A percentile compares a stretch with the other conserved stretches of the same genome.
Conservation (phyloP, 2,888 invertebrate species). For the Caenorhabditis wallacei region DNA sequence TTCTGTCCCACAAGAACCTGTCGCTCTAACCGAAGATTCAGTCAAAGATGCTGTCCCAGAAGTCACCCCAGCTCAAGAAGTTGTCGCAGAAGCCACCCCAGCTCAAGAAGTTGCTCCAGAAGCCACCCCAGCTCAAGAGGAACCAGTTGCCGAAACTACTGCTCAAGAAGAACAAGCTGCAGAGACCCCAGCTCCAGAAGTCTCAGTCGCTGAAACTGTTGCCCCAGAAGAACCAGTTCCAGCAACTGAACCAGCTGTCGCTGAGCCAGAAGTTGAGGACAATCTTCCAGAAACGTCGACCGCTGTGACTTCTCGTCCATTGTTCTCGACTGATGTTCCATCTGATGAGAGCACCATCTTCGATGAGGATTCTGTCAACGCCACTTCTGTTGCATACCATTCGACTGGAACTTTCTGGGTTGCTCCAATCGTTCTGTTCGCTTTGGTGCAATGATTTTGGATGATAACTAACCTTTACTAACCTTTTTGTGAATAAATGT, state of each 20-base stretch:
- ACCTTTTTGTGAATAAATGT: slow-evolving; percentile 1
- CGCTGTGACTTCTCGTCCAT: background rate
- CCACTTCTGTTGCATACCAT: slow-evolving; percentile 11
- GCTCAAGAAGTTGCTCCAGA: background rate
- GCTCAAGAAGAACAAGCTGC: background rate
- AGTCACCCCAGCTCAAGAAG: background rate
- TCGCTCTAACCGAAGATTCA: background rate
- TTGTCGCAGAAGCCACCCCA: background rate
- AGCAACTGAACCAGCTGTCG: background rate
- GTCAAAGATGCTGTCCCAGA: background rate
- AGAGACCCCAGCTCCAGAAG: slow-evolving; percentile 9
- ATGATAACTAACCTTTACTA: slow-evolving; percentile 21
- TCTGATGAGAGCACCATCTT: background rate
- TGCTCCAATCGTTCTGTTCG: slow-evolving; percentile 24
- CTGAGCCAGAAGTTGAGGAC: background rate
- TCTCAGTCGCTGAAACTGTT: background rate
- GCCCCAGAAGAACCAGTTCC: background rate
- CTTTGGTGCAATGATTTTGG: slow-evolving; percentile 33
- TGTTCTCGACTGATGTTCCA: background rate
- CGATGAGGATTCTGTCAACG: slow-evolving; percentile 2
- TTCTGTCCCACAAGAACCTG: background rate
- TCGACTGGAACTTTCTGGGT: slow-evolving; percentile 17
- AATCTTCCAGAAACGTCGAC: background rate
- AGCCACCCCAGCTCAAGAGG: background rate
- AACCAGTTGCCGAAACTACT: background rate